phyloP scores from a whole-genome alignment of 2,113 vertebrate genomes.

The Rhinichthys klamathensis region DNA sequence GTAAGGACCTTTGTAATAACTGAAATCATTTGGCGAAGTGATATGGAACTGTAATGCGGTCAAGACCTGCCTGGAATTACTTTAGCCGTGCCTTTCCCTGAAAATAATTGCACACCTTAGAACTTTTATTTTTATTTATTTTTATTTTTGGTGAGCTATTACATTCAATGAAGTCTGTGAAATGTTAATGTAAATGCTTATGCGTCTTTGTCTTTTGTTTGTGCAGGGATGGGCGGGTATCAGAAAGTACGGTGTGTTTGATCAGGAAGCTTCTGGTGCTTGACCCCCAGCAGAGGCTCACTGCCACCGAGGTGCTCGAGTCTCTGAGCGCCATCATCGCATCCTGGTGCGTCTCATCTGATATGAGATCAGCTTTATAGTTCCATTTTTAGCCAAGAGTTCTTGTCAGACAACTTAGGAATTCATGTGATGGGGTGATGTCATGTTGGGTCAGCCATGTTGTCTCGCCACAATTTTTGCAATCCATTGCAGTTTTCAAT shows the following conservation, averaged over 20 bases:
- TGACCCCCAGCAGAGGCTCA: slow-evolving; percentile 95
- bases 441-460: not conserved
- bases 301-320: slow-evolving; percentile 91
- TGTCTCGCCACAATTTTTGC: not conserved
- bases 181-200: not conserved
- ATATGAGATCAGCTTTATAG: not conserved
- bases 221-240: slow-evolving; percentile 92
- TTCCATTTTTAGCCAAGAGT: not conserved
- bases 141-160: not conserved
- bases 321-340: slow-evolving; percentile 94
- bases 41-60: too few relatives aligned
- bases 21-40: too few relatives aligned
- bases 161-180: not conserved
- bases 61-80: too few relatives aligned
- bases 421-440: not conserved
- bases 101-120: too few relatives aligned
- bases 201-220: not conserved
- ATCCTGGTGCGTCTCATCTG: slow-evolving; percentile 81
- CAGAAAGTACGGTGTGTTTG: slow-evolving; percentile 96
- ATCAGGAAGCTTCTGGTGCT: slow-evolving; percentile 96
- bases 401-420: not conserved
- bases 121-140: not conserved
- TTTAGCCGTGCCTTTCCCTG: too few relatives aligned
- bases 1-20: too few relatives aligned
- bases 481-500: not conserved